Evolutionary conservation across 2,888 invertebrate genomes (phyloP).

Genomic region (Acanthosepion pharaonis): DNA sequence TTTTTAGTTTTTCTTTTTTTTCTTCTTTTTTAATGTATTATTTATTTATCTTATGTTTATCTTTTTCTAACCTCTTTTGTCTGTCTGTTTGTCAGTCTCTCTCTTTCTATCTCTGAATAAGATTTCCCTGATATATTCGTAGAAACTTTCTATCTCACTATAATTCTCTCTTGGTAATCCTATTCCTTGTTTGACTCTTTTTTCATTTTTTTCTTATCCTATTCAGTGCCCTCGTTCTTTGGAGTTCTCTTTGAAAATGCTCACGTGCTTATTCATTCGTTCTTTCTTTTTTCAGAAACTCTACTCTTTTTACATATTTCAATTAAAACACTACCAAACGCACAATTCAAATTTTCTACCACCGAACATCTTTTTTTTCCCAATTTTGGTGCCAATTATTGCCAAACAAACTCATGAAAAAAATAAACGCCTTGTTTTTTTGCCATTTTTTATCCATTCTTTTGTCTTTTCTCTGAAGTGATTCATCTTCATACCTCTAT

Average conservation of each 20-base stretch:
- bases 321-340: no score
- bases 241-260: neutral
- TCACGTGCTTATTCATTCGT: no score
- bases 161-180: neutral
- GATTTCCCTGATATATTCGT: neutral
- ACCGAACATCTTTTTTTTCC: neutral
- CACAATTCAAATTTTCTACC: fast-evolving
- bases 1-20: no score
- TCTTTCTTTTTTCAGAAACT: no score
- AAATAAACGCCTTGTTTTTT: neutral
- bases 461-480: neutral
- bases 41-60: neutral
- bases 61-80: neutral
- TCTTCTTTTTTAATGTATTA: no score
- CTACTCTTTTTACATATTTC: no score
- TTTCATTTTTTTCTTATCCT: neutral
- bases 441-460: neutral
- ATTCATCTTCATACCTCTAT: neutral
- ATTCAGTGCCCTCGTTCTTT: neutral
- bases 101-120: neutral
- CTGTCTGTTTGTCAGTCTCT: neutral
- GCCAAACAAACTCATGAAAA: neutral
- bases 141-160: neutral
- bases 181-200: neutral
- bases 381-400: neutral